phyloP scores from a whole-genome alignment of 2,888 invertebrate genomes.

The Phaonia tiefii region DNA sequence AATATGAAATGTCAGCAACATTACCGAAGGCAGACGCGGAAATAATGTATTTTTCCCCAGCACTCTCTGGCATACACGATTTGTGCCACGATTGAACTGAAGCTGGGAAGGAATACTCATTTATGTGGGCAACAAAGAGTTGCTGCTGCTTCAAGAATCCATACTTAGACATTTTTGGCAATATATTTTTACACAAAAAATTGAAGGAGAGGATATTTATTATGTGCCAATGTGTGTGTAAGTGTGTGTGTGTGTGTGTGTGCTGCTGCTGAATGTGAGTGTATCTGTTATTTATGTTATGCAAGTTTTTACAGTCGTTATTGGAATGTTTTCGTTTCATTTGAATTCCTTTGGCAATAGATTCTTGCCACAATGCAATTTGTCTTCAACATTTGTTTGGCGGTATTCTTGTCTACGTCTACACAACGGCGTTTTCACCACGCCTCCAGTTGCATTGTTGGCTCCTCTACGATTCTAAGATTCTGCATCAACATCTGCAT shows the following conservation, averaged over 20 bases:
- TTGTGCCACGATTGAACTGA: too few species aligned
- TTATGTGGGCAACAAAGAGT: conserved; percentile 48
- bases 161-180: conserved; percentile 58
- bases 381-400: conserved; percentile 74
- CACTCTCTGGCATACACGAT: background rate
- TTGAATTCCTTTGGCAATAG: conserved; percentile 72
- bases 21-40: conserved; percentile 67
- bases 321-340: conserved; percentile 70
- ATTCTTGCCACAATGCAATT: conserved; percentile 76
- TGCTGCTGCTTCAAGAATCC: conserved; percentile 43
- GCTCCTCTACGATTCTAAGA: background rate
- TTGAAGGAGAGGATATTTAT: conserved; percentile 44
- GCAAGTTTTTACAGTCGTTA: conserved; percentile 52
- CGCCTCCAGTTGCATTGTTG: background rate
- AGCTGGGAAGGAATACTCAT: too few species aligned
- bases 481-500: conserved; percentile 5
- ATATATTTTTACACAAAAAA: conserved; percentile 43
- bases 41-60: conserved; percentile 32
- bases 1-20: conserved; percentile 78
- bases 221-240: conserved; percentile 1
- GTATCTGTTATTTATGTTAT: conserved; percentile 36
- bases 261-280: background rate
- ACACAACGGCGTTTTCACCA: background rate
- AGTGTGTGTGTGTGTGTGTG: background rate
- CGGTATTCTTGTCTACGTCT: conserved; percentile 51